Conservation (phyloP, 2,797 vertebrate genomes). For the Podargus strigoides region DNA sequence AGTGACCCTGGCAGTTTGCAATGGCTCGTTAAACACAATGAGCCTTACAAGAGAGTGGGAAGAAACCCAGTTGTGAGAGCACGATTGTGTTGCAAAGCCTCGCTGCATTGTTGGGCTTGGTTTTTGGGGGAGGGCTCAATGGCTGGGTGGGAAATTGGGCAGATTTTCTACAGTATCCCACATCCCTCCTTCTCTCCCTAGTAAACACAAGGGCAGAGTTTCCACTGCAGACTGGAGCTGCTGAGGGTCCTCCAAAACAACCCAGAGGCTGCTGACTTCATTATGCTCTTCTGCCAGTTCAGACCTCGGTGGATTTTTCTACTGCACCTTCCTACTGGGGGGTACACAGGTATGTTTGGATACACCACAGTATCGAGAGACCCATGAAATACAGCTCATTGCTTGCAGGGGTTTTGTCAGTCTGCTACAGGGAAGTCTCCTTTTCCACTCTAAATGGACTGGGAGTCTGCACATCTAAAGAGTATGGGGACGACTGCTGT, state of each 20-base stretch:
- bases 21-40: neutral
- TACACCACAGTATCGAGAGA: neutral
- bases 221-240: neutral
- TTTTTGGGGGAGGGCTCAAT: neutral
- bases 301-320: neutral
- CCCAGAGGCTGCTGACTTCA: neutral
- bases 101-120: neutral
- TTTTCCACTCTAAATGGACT: neutral
- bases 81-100: neutral
- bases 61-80: neutral
- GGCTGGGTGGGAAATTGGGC: neutral
- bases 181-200: neutral
- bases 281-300: neutral
- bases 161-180: neutral
- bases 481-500: neutral
- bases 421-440: neutral
- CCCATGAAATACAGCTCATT: neutral
- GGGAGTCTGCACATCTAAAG: neutral
- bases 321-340: neutral
- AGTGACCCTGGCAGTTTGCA: neutral
- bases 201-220: neutral
- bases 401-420: neutral
- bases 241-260: neutral
- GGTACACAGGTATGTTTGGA: neutral
- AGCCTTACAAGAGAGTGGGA: neutral